Conservation (phyloP, 2,797 vertebrate species). For the Selene dorsalis region DNA sequence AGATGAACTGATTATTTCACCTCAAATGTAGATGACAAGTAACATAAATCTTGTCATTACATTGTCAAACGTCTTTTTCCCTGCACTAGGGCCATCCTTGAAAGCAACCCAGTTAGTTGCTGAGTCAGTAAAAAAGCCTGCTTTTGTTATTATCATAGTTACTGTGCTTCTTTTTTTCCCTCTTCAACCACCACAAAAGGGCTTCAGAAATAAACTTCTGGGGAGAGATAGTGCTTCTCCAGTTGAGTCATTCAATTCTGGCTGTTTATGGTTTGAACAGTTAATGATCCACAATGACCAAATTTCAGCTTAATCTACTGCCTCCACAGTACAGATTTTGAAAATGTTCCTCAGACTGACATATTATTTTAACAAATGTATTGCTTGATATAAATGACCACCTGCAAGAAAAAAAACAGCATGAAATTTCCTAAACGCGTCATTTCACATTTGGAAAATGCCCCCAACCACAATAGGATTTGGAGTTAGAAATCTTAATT, state of each 20-base stretch:
- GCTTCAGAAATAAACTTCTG: constrained; percentile 30
- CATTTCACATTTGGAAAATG: neutral
- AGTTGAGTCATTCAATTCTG: neutral
- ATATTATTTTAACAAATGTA: neutral
- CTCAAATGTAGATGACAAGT: constrained; percentile 27
- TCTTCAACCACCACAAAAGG: constrained; percentile 40
- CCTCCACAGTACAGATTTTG: neutral
- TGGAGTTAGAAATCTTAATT: neutral
- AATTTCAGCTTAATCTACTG: neutral
- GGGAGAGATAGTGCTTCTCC: neutral
- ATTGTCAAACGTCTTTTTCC: constrained; percentile 9
- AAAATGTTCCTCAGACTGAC: neutral
- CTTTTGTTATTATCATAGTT: constrained; percentile 39
- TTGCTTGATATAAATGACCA: constrained; percentile 2
- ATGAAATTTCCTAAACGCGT: no score
- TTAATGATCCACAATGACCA: neutral
- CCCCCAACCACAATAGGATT: neutral
- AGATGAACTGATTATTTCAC: constrained; percentile 25
- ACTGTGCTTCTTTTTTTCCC: neutral
- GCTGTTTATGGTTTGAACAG: constrained; percentile 18
- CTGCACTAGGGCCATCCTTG: constrained; percentile 9
- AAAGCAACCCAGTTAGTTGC: constrained; percentile 24
- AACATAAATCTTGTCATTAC: constrained; percentile 11
- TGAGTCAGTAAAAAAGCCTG: constrained; percentile 38
- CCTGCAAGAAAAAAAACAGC: no score